Evolutionary conservation across 1,140 invertebrate genomes (phyloP).

Genomic region (Lordiphosa clarofinis): DNA sequence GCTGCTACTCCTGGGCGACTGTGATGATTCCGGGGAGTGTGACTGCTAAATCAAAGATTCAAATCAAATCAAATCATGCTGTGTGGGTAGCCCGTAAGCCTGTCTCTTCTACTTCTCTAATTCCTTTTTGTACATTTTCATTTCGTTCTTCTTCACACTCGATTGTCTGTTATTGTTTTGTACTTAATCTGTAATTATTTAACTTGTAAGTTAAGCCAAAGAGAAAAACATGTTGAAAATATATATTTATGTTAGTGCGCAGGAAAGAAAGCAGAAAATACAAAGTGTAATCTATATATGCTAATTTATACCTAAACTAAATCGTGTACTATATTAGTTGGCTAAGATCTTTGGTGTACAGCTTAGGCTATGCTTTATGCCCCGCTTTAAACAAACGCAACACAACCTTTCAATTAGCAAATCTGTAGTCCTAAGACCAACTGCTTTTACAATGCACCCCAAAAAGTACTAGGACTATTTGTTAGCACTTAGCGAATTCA

Average conservation of each 20-base stretch:
- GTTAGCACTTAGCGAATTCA: constrained; percentile 40
- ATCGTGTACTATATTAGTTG: constrained; percentile 32
- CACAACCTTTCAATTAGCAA: constrained; percentile 49
- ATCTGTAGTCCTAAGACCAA: constrained; percentile 59
- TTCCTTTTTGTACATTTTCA: constrained; percentile 54
- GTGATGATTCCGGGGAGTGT: constrained; percentile 9
- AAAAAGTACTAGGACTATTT: constrained; percentile 20
- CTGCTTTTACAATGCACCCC: constrained; percentile 41
- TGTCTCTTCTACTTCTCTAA: constrained; percentile 18
- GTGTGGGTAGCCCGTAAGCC: constrained; percentile 56
- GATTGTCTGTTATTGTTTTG: constrained; percentile 47
- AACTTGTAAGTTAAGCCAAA: constrained; percentile 76
- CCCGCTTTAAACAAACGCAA: constrained; percentile 27
- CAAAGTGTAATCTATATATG: constrained; percentile 36
- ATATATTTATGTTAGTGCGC: constrained; percentile 50
- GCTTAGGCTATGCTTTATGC: constrained; percentile 57
- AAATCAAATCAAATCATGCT: constrained; percentile 34
- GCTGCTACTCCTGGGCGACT: constrained; percentile 9
- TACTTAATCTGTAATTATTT: constrained; percentile 66
- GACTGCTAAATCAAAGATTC: constrained; percentile 48
- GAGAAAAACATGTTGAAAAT: constrained; percentile 66
- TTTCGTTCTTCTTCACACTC: constrained; percentile 17
- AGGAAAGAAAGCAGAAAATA: constrained; percentile 68
- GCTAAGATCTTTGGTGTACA: constrained; percentile 47
- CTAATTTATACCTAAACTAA: constrained; percentile 21